phyloP scores from a whole-genome alignment of 2,888 invertebrate species.

The Phrixothrix hirtus region DNA sequence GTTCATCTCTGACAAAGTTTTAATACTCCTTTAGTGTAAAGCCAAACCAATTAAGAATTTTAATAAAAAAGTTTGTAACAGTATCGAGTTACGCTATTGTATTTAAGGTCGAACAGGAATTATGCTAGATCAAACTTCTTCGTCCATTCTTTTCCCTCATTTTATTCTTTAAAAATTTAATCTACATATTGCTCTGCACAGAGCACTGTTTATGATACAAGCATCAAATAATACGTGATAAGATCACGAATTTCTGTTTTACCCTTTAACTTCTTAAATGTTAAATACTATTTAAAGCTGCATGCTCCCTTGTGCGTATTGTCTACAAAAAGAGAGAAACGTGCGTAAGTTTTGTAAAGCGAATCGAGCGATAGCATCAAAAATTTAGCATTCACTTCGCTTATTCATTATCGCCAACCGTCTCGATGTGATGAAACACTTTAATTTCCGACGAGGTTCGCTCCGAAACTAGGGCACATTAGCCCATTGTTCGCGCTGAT shows the following conservation, averaged over 20 bases:
- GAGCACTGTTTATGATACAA: no score
- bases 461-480: conserved; percentile 40
- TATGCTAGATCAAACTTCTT: no score
- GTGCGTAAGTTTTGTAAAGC: conserved; percentile 20
- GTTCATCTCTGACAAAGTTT: no score
- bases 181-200: no score
- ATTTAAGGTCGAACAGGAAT: no score
- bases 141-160: background rate
- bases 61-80: no score
- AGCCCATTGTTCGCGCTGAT: conserved; percentile 45
- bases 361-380: conserved; percentile 27
- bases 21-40: no score
- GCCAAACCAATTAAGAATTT: no score
- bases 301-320: conserved; percentile 11
- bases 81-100: no score
- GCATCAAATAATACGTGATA: background rate
- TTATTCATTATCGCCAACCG: conserved; percentile 36
- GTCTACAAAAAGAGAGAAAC: conserved; percentile 12
- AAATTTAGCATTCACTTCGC: conserved; percentile 37
- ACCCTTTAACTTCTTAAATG: conserved; percentile 9
- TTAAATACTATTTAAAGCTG: conserved; percentile 9
- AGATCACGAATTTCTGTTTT: background rate
- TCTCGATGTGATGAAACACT: conserved; percentile 42
- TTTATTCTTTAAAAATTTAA: background rate
- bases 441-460: conserved; percentile 43